phyloP scores from a whole-genome alignment of 2,888 invertebrate species.

The Ceriagrion tenellum region DNA sequence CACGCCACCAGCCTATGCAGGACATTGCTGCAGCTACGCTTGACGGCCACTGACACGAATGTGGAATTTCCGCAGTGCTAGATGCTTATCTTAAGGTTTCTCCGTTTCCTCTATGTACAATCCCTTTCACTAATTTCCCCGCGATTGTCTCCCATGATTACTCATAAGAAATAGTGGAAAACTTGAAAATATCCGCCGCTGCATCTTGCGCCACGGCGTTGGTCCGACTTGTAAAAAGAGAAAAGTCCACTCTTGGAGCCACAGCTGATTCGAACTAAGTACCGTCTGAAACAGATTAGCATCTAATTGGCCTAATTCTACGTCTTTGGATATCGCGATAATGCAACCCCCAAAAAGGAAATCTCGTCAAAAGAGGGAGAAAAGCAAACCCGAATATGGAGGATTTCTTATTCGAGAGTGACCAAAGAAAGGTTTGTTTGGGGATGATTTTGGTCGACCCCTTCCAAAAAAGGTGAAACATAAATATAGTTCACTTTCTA shows the following conservation, averaged over 20 bases:
- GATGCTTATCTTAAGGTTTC: background rate
- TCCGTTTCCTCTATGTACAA: background rate
- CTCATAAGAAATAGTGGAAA: background rate
- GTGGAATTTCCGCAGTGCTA: background rate
- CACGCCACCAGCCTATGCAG: background rate
- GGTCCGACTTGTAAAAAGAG: background rate
- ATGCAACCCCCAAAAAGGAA: no score
- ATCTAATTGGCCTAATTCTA: background rate
- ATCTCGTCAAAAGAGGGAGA: no score
- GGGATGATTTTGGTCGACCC: no score
- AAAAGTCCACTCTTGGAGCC: background rate
- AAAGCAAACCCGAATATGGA: no score
- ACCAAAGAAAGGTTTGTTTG: no score
- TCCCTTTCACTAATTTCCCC: conserved; percentile 36
- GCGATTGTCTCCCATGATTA: background rate
- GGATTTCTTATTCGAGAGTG: no score
- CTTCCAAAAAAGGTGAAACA: no score
- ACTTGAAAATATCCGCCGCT: background rate
- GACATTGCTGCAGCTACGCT: background rate
- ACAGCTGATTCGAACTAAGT: background rate
- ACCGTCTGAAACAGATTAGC: background rate
- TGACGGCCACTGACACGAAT: background rate
- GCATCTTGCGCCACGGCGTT: background rate
- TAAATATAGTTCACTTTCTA: no score
- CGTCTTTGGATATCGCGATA: no score